A percentile compares a stretch with the other conserved stretches of the same genome.
Conservation (phyloP, 1,140 invertebrate genomes). For the Muscidifurax raptorellus region DNA sequence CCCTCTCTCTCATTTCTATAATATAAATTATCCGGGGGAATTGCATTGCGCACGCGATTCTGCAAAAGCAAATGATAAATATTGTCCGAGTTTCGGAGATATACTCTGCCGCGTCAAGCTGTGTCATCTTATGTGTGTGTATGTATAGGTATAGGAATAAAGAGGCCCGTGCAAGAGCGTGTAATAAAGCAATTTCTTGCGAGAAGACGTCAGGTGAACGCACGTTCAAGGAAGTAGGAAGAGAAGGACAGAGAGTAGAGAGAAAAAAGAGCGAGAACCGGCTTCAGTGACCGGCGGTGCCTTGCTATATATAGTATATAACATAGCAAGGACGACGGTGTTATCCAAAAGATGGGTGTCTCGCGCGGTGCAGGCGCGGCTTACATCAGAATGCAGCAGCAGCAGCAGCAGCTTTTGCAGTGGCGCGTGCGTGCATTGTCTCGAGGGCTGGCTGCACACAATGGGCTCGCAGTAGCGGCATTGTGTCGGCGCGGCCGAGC, state of each 20-base stretch:
- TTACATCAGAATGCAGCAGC: slow-evolving; percentile 18
- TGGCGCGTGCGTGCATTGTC: background rate
- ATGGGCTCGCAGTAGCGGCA: background rate
- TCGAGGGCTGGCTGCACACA: background rate
- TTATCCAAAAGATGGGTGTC: background rate
- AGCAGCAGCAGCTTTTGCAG: background rate
- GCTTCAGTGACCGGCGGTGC: too few relatives aligned
- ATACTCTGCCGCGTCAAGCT: too few relatives aligned
- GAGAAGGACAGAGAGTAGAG: too few relatives aligned
- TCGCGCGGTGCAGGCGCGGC: background rate
- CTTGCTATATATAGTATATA: too few relatives aligned
- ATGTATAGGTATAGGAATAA: too few relatives aligned
- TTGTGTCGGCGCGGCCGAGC: background rate
- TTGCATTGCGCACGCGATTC: background rate
- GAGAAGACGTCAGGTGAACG: background rate
- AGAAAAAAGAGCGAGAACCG: background rate
- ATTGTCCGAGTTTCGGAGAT: too few relatives aligned
- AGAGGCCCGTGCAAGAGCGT: background rate
- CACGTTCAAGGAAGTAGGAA: too few relatives aligned
- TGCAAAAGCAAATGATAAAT: too few relatives aligned
- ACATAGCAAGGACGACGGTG: background rate
- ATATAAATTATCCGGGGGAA: background rate
- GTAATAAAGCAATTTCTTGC: slow-evolving; percentile 23
- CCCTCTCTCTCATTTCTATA: background rate
- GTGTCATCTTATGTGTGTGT: too few relatives aligned